Conservation (phyloP, 2,888 invertebrate genomes). For the Synergus gifuensis region DNA sequence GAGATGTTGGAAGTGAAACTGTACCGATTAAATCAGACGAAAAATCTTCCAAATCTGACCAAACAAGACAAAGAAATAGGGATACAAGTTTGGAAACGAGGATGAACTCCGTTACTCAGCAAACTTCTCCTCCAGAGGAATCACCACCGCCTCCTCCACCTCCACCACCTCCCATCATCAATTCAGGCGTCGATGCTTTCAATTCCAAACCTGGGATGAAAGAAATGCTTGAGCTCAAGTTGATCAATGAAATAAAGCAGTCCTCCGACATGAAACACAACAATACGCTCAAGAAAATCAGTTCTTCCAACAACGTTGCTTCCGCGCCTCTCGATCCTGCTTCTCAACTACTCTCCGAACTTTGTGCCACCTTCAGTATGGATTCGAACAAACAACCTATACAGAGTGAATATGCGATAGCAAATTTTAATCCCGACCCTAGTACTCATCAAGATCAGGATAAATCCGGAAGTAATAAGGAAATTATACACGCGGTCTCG, state of each 20-base stretch:
- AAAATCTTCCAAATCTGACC: constrained; percentile 62
- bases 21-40: constrained; percentile 70
- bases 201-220: constrained; percentile 83
- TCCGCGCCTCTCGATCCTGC: constrained; percentile 84
- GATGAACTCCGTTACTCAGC: constrained; percentile 76
- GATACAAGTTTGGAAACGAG: constrained; percentile 67
- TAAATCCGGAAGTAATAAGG: constrained; percentile 13
- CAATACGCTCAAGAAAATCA: constrained; percentile 74
- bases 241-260: constrained; percentile 91
- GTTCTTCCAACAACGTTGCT: constrained; percentile 59
- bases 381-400: constrained; percentile 78
- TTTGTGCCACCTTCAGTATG: constrained; percentile 90
- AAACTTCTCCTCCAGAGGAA: constrained; percentile 78
- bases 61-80: constrained; percentile 73
- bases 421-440: constrained; percentile 41
- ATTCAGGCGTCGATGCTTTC: constrained; percentile 60
- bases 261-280: constrained; percentile 84
- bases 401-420: constrained; percentile 70
- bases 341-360: constrained; percentile 88
- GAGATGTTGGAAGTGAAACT: constrained; percentile 78
- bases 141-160: constrained; percentile 69
- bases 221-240: constrained; percentile 89
- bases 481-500: constrained; percentile 55
- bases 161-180: constrained; percentile 73
- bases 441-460: not conserved